Evolutionary conservation across 2,113 vertebrate species (phyloP).

Genomic region (Camelus bactrianus): DNA sequence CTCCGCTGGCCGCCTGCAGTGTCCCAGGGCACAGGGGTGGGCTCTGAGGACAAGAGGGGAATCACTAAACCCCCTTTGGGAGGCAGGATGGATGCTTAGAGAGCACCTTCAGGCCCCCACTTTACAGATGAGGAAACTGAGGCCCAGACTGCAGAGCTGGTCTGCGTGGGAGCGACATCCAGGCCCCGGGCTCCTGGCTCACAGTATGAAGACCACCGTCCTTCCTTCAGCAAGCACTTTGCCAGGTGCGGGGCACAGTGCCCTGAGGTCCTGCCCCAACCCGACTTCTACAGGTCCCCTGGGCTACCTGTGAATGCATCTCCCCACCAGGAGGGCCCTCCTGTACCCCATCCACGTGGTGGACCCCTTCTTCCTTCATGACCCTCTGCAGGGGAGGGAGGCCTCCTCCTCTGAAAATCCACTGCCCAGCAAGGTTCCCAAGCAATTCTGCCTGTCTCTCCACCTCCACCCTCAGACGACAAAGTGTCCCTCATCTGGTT

Average conservation of each 20-base stretch:
- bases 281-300: background rate
- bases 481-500: background rate
- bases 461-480: background rate
- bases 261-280: background rate
- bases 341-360: background rate
- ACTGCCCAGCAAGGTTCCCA: background rate
- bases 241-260: accelerated
- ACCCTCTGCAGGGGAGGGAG: background rate
- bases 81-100: background rate
- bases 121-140: background rate
- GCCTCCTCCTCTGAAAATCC: background rate
- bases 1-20: background rate
- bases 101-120: background rate
- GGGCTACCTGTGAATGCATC: accelerated
- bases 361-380: background rate
- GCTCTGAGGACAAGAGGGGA: background rate
- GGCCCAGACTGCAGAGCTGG: background rate
- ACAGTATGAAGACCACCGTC: background rate
- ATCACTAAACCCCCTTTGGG: background rate
- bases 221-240: accelerated
- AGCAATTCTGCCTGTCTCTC: background rate
- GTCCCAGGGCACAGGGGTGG: background rate
- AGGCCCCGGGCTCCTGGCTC: background rate
- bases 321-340: background rate
- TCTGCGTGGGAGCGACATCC: background rate